These are phyloP conservation scores for Caenorhabditis sp. DNA, from an alignment of 2,888 invertebrate genomes.

Conservation along the genomic window DNA sequence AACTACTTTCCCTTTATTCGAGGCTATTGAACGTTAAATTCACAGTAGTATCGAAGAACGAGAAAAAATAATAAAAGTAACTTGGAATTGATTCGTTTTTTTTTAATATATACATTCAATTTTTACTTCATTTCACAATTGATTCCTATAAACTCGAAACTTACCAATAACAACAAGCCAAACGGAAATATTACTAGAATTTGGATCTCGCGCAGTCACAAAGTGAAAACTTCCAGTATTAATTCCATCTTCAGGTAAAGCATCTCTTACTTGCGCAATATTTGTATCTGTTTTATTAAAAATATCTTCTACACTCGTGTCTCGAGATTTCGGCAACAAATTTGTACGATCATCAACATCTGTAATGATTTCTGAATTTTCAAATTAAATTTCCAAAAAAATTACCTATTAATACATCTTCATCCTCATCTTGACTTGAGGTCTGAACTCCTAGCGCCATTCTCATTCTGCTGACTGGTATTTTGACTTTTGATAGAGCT, in stretches of 20 bases:
- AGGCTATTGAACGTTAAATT: too few relatives aligned
- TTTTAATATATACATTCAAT: too few relatives aligned
- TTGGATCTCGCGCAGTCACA: slow-evolving; percentile 66
- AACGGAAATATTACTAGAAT: slow-evolving; percentile 35
- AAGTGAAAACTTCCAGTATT: slow-evolving; percentile 62
- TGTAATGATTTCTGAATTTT: neutral
- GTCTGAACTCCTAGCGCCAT: slow-evolving; percentile 48
- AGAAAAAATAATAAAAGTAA: too few relatives aligned
- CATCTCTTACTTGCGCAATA: slow-evolving; percentile 52
- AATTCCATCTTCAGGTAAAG: slow-evolving; percentile 47
- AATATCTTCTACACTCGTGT: slow-evolving; percentile 61
- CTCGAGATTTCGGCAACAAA: slow-evolving; percentile 28
- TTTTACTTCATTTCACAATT: neutral
- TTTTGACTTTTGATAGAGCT: slow-evolving; percentile 58
- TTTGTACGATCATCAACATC: slow-evolving; percentile 39
- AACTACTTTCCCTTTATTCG: too few relatives aligned
- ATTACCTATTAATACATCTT: slow-evolving; percentile 12
- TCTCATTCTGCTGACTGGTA: slow-evolving; percentile 63
- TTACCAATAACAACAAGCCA: slow-evolving; percentile 36
- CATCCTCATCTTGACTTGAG: slow-evolving; percentile 34
- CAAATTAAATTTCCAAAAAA: too few relatives aligned
- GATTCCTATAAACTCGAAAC: neutral
- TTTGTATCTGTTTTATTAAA: slow-evolving; percentile 65
- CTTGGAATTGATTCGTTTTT: too few relatives aligned
- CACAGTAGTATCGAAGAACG: too few relatives aligned